Conservation (phyloP, 2,888 invertebrate genomes). For the Capitulum mitella region DNA sequence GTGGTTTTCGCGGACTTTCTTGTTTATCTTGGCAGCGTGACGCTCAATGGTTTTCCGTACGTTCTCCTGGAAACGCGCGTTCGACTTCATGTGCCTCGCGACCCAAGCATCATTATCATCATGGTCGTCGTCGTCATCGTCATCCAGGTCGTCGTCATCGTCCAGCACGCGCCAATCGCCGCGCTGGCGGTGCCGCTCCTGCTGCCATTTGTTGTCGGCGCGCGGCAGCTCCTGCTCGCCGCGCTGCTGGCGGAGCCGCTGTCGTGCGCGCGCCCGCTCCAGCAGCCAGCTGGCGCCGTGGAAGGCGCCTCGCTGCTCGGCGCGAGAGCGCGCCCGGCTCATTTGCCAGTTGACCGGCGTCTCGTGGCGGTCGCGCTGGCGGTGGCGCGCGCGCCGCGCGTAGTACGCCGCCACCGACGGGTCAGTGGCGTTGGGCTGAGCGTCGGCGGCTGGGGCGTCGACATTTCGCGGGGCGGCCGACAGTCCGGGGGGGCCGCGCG, state of each 20-base stretch:
- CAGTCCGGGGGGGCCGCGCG: too few species aligned
- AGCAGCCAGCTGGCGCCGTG: neutral
- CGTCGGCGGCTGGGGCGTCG: too few species aligned
- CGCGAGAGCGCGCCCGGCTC: neutral
- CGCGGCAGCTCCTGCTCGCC: neutral
- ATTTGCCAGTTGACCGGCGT: neutral
- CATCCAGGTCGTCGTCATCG: constrained; percentile 9
- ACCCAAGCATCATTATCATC: neutral
- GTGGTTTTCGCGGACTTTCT: neutral
- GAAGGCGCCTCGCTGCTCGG: neutral
- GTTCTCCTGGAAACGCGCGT: neutral
- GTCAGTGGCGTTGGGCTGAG: constrained; percentile 12
- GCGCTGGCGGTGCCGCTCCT: neutral
- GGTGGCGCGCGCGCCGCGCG: neutral
- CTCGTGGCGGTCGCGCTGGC: neutral
- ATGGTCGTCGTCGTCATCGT: constrained; percentile 19
- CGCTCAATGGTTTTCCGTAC: neutral
- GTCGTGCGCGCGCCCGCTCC: neutral
- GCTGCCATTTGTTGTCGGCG: neutral
- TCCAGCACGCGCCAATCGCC: neutral
- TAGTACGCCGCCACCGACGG: constrained; percentile 1
- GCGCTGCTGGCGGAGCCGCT: constrained; percentile 5
- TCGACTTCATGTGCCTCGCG: neutral
- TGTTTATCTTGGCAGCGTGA: neutral
- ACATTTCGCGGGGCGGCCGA: too few species aligned